phyloP scores from a whole-genome alignment of 1,140 invertebrate genomes.

The Papilio polyxenes region DNA sequence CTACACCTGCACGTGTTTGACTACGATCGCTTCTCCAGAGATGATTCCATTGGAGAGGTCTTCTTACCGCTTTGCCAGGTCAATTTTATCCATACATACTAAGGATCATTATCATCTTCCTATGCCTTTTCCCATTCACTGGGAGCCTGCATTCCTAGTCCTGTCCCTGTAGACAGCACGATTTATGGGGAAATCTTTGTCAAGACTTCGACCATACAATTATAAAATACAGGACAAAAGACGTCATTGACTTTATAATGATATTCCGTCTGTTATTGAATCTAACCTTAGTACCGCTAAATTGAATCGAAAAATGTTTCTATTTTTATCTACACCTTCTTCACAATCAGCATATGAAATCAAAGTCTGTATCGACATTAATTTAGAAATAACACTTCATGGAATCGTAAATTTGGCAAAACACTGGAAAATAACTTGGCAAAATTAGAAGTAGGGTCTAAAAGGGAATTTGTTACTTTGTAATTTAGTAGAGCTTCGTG shows the following conservation, averaged over 20 bases:
- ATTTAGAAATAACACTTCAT: background rate
- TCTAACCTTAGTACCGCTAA: background rate
- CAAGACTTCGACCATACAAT: too few species aligned
- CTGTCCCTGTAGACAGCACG: too few species aligned
- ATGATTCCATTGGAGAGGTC: slow-evolving; percentile 98
- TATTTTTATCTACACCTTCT: too few species aligned
- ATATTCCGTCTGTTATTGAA: background rate
- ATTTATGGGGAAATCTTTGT: too few species aligned
- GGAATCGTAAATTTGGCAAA: background rate
- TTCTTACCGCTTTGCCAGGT: slow-evolving; percentile 96
- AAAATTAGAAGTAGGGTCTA: slow-evolving; percentile 1
- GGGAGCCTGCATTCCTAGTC: too few species aligned
- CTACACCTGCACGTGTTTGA: slow-evolving; percentile 97
- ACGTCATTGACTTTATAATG: too few species aligned
- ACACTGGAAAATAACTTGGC: background rate
- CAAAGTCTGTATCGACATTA: background rate
- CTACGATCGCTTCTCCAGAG: slow-evolving; percentile 96
- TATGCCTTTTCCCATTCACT: too few species aligned
- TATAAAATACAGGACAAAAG: too few species aligned
- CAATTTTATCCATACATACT: slow-evolving; percentile 58
- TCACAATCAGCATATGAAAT: background rate
- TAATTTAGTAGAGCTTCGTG: background rate
- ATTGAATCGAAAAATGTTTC: too few species aligned
- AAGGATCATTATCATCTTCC: background rate
- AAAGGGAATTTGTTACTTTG: slow-evolving; percentile 16